These are phyloP conservation scores for Calosoma granatense DNA, from an alignment of 1,140 invertebrate species.

Conservation along the genomic window DNA sequence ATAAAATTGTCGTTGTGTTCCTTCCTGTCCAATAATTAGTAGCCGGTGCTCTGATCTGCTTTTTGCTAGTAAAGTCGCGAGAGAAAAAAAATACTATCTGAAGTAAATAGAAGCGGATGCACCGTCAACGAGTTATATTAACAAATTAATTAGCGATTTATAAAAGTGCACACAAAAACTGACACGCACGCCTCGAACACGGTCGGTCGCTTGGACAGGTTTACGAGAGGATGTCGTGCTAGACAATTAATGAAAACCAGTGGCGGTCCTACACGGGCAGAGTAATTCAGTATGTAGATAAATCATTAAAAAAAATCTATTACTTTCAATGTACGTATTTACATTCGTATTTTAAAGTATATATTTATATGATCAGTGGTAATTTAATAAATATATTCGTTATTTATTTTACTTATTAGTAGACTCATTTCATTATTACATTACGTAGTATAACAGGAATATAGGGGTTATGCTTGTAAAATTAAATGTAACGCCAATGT, in stretches of 20 bases:
- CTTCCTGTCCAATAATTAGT: constrained; percentile 2
- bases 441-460: neutral
- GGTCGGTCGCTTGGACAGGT: neutral
- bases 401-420: neutral
- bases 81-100: neutral
- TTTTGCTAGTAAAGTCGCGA: neutral
- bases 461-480: neutral
- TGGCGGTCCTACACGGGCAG: no score
- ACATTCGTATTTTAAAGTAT: no score
- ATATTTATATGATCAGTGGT: no score
- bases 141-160: constrained; percentile 4
- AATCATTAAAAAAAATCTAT: no score
- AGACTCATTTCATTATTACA: neutral
- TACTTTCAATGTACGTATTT: no score
- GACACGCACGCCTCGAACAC: neutral
- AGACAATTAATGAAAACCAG: neutral
- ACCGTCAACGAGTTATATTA: constrained; percentile 3
- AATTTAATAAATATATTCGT: no score
- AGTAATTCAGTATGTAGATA: no score
- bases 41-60: neutral
- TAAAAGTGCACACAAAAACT: constrained; percentile 5
- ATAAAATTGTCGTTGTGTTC: neutral
- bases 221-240: constrained; percentile 3
- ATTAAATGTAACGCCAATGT: neutral
- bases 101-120: neutral